These are phyloP conservation scores for Progne subis DNA, from an alignment of 2,113 vertebrate genomes.

Conservation along the genomic window DNA sequence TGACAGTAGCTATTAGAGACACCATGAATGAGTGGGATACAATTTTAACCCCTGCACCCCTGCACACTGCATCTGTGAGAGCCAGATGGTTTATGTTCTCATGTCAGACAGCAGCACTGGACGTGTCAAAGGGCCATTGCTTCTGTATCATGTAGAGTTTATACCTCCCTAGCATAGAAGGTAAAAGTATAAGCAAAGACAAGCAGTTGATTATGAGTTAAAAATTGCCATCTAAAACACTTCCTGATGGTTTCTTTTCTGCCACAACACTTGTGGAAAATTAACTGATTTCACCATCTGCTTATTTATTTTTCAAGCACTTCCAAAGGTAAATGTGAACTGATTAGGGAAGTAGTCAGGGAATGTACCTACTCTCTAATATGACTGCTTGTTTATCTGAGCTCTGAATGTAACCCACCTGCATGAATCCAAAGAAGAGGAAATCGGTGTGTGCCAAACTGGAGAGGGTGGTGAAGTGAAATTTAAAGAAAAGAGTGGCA, in stretches of 20 bases:
- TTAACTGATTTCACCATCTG: conserved; percentile 47
- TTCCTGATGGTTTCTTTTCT: conserved; percentile 21
- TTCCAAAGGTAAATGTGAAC: conserved; percentile 40
- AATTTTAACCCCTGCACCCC: not conserved
- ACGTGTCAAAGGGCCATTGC: not conserved
- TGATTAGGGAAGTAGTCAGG: conserved; percentile 10
- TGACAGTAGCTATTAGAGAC: conserved; percentile 26
- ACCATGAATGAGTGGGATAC: not conserved
- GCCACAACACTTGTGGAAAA: conserved; percentile 7
- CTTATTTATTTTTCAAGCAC: conserved; percentile 50
- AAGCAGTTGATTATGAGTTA: not conserved
- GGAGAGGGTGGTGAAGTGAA: not conserved
- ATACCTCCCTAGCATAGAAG: not conserved
- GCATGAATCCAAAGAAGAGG: not conserved
- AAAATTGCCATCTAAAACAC: not conserved
- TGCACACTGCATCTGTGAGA: not conserved
- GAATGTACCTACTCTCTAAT: not conserved
- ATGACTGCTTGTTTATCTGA: conserved; percentile 13
- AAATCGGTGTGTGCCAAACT: not conserved
- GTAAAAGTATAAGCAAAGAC: not conserved
- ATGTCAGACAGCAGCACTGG: conserved; percentile 35
- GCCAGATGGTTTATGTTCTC: conserved; percentile 41
- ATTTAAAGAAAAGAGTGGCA: not conserved
- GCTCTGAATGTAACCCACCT: conserved; percentile 33
- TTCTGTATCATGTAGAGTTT: not conserved